A percentile compares a stretch with the other conserved stretches of the same genome.
These are phyloP conservation scores for Clitarchus hookeri DNA, from an alignment of 2,888 invertebrate genomes.

Conservation along the genomic window DNA sequence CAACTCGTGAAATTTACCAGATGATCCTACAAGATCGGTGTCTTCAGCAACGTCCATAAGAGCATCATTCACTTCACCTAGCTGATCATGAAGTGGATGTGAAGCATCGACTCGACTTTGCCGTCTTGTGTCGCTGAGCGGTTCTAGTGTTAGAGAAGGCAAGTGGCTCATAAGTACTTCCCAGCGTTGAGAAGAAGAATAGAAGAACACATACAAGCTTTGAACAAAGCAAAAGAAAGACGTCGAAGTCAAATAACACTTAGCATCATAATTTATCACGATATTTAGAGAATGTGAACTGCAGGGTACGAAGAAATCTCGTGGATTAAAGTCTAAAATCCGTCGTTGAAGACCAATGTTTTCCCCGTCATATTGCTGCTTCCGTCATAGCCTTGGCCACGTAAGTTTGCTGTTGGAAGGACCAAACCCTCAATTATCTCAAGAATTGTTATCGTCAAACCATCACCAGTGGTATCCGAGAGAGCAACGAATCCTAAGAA, in stretches of 20 bases:
- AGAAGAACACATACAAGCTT: not conserved
- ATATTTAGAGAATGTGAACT: not conserved
- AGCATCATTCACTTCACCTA: constrained; percentile 11
- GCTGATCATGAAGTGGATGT: constrained; percentile 2
- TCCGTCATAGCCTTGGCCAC: not conserved
- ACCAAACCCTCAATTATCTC: not conserved
- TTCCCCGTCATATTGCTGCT: not conserved
- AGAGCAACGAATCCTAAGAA: not conserved
- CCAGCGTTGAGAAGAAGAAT: not conserved
- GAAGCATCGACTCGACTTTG: not conserved
- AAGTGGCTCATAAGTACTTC: not conserved
- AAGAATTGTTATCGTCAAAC: not conserved
- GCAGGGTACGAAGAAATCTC: not conserved
- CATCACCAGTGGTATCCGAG: not conserved
- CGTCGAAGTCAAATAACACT: not conserved
- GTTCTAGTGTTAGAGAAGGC: not conserved
- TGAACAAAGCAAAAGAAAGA: not conserved
- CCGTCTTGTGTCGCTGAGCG: not conserved
- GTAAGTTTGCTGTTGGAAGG: not conserved
- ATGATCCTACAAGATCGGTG: too few species aligned
- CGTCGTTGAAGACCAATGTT: not conserved
- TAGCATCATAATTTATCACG: not conserved
- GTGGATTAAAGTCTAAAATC: not conserved
- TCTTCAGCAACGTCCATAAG: too few species aligned
- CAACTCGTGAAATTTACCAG: not conserved